A percentile compares a stretch with the other conserved stretches of the same genome.
Evolutionary conservation across 2,888 invertebrate species (phyloP).

Genomic region (Heliconius erato): DNA sequence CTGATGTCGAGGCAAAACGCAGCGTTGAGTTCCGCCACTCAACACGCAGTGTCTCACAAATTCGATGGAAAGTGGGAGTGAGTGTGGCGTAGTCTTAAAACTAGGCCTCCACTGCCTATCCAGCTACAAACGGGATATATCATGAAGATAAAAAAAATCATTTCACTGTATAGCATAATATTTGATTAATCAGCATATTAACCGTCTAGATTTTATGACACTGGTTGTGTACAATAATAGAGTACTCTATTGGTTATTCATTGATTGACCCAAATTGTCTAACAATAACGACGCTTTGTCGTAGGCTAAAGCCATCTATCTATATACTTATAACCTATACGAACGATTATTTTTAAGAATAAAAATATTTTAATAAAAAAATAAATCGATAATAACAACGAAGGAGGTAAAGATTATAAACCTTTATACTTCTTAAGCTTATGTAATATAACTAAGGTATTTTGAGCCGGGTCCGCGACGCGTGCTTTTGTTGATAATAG

Average conservation of each 20-base stretch:
- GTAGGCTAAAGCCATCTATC: constrained; percentile 27
- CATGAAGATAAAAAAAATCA: not conserved
- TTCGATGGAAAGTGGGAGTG: not conserved
- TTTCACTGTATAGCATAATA: not conserved
- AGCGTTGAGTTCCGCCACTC: not conserved
- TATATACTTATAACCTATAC: not conserved
- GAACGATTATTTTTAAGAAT: not conserved
- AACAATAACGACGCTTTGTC: constrained; percentile 67
- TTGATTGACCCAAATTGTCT: constrained; percentile 79
- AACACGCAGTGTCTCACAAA: not conserved
- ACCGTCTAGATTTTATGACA: constrained; percentile 39
- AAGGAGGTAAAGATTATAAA: not conserved
- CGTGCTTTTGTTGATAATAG: too few relatives aligned
- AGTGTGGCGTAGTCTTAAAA: not conserved
- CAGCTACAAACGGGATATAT: too few relatives aligned
- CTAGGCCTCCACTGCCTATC: not conserved
- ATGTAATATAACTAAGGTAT: too few relatives aligned
- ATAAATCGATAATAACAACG: not conserved
- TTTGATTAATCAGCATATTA: constrained; percentile 11
- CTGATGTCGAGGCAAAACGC: not conserved
- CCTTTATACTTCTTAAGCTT: too few relatives aligned
- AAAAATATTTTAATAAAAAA: not conserved
- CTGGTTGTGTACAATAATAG: constrained; percentile 26
- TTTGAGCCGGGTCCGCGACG: too few relatives aligned
- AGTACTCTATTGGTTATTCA: constrained; percentile 60